Base-by-base conservation (phyloP, 53 echinoderm and acorn worm genomes). In the Patiria pectinifera region DNA sequence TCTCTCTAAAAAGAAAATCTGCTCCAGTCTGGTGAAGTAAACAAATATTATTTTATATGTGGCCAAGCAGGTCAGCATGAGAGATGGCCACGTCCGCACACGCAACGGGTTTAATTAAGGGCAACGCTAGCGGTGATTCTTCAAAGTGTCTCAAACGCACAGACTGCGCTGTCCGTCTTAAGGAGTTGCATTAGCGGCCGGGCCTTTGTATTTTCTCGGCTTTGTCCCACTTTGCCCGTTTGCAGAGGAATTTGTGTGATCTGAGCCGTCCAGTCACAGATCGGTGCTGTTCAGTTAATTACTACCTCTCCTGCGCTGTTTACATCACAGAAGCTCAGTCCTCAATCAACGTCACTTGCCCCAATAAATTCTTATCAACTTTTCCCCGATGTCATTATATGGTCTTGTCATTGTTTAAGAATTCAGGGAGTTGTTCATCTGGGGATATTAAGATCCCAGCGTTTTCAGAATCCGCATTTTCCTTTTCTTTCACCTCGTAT, bases 101-200 rank as follows among this genome's bases (percentile, higher is more conserved):
- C 71, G 49, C 70, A 74, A 86, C 71, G 86, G 87, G 77, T 90
- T 90, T 90, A 81, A 90, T 90, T 90, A 90, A 90, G 80, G 16
- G 21, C 69, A 5, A 45, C 2, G 13, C 46, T 66, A 53, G 49
- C 82, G 82, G 90, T 90, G 80, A 90, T 90, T 90, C 81, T 49
- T 90, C 90, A 90, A 48, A 24, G 82, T 90, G 90, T 88, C 90
- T 66, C 22, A 59, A 69, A 45, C 63, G 63, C 69, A 8, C 22
- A 21, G 43, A 19, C n/a, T 45, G 21, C 90, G 35, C 90, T 80
- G 53, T 53, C 81, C 81, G 66, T 81, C 80, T 90, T 80, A 44
- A 62, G 0, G 66, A 80, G 23, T 43, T 80, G 81, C 90, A 90
- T 90, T 90, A 90, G 90, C 78, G 90, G 90, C 45, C 4, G 3